Evolutionary conservation across 1,140 invertebrate species (phyloP).

Genomic region (Rhynchophorus ferrugineus): DNA sequence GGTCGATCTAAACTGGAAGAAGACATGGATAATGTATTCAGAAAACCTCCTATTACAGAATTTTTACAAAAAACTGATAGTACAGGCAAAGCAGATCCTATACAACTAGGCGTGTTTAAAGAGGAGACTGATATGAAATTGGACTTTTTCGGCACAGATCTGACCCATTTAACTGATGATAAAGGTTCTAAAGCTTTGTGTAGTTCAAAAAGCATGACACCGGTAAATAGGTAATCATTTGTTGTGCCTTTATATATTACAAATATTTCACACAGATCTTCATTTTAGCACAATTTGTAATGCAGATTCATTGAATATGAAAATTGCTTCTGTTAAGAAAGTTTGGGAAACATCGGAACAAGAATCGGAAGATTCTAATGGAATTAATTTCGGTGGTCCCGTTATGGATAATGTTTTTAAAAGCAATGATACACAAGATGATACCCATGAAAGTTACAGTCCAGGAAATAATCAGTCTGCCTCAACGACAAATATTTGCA

Average conservation of each 20-base stretch:
- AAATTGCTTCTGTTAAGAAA: constrained; percentile 91
- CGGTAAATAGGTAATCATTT: constrained; percentile 40
- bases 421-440: constrained; percentile 36
- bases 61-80: constrained; percentile 45
- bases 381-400: constrained; percentile 42
- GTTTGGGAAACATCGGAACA: constrained; percentile 73
- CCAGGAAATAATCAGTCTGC: constrained; percentile 41
- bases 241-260: neutral
- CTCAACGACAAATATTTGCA: constrained; percentile 58
- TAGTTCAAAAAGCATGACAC: constrained; percentile 53
- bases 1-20: constrained; percentile 33
- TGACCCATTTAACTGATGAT: constrained; percentile 69
- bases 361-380: constrained; percentile 50
- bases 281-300: constrained; percentile 56
- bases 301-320: constrained; percentile 79
- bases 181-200: constrained; percentile 51
- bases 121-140: constrained; percentile 83
- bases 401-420: constrained; percentile 35
- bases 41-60: constrained; percentile 50
- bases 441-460: constrained; percentile 48
- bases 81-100: constrained; percentile 43
- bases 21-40: constrained; percentile 43
- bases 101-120: constrained; percentile 62
- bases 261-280: too few relatives aligned
- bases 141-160: constrained; percentile 81